Evolutionary conservation across 2,113 vertebrate species (phyloP).

Genomic region (Empidonax alnorum): DNA sequence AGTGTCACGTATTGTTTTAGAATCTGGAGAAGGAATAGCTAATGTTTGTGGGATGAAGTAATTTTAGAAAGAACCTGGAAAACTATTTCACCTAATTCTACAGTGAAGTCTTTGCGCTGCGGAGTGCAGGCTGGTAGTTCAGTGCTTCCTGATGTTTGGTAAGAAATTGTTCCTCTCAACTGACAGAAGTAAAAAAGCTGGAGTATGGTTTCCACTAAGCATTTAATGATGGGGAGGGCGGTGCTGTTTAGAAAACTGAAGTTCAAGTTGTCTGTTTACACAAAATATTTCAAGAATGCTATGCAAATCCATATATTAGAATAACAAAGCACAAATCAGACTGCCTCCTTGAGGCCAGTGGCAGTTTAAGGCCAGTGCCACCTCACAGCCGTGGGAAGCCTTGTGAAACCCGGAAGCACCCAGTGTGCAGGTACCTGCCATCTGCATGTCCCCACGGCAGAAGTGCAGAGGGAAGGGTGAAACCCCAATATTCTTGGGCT

Average conservation of each 20-base stretch:
- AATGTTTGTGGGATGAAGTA: not conserved
- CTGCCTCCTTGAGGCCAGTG: not conserved
- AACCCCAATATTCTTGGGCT: not conserved
- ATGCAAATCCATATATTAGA: not conserved
- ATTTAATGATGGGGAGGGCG: not conserved
- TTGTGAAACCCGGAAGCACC: not conserved
- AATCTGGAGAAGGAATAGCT: not conserved
- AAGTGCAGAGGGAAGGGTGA: not conserved
- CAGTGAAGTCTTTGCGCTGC: not conserved
- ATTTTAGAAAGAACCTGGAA: not conserved
- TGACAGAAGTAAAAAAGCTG: not conserved
- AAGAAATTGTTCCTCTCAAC: not conserved
- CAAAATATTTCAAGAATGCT: constrained; percentile 4
- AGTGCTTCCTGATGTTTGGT: not conserved
- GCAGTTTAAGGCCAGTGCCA: not conserved
- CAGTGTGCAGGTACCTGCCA: not conserved
- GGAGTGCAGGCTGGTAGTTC: not conserved
- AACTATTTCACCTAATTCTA: not conserved
- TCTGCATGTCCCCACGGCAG: not conserved
- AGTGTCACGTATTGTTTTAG: not conserved
- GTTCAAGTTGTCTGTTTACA: not conserved
- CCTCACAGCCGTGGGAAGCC: not conserved
- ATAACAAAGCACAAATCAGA: not conserved
- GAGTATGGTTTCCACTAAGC: not conserved
- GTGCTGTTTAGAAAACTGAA: not conserved